Evolutionary conservation across 2,888 invertebrate genomes (phyloP).

Genomic region (Euphydryas editha): DNA sequence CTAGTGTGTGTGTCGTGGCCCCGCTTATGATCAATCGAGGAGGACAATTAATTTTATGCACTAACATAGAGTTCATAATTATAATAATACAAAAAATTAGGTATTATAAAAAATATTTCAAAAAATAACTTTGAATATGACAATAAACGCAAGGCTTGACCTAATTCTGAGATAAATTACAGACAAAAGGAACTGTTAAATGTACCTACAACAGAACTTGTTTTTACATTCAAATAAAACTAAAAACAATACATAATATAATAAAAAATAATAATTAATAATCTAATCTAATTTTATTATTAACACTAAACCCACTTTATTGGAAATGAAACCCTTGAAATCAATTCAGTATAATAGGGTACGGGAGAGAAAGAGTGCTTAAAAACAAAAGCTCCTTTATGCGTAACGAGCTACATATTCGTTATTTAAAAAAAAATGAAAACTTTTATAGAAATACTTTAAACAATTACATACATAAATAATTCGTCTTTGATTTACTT

Average conservation of each 20-base stretch:
- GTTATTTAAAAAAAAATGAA: constrained; percentile 24
- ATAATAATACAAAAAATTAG: too few relatives aligned
- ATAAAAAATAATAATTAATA: too few relatives aligned
- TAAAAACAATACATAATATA: too few relatives aligned
- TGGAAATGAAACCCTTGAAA: constrained; percentile 2
- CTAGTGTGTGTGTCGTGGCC: constrained; percentile 3
- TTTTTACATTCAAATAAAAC: too few relatives aligned
- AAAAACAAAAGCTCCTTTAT: constrained; percentile 31
- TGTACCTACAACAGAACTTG: too few relatives aligned
- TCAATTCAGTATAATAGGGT: not conserved
- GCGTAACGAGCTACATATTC: constrained; percentile 20
- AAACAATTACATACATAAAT: constrained; percentile 2
- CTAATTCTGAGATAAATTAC: too few relatives aligned
- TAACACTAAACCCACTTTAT: not conserved
- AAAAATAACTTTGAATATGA: too few relatives aligned
- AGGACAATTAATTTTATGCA: not conserved
- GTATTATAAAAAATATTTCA: not conserved
- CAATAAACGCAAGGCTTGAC: too few relatives aligned
- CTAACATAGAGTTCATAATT: too few relatives aligned
- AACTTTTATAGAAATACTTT: constrained; percentile 13
- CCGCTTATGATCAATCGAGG: not conserved
- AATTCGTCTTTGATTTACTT: constrained; percentile 24
- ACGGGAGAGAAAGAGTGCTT: constrained; percentile 13
- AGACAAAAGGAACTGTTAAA: too few relatives aligned
- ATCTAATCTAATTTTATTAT: not conserved